Conservation (phyloP, 2,113 vertebrate species). For the Silurus meridionalis region DNA sequence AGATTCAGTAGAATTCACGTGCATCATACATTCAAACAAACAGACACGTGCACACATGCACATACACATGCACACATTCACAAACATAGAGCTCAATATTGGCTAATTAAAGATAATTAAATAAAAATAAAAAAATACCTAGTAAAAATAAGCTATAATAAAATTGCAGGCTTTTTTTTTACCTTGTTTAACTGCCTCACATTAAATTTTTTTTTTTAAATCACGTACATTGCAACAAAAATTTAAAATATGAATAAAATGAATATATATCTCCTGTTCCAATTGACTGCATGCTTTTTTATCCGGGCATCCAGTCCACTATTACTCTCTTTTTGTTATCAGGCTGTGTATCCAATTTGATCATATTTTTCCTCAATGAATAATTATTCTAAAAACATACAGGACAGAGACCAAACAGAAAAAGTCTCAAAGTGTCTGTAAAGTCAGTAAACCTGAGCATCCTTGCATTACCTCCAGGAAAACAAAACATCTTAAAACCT, state of each 20-base stretch:
- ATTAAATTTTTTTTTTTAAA: too few relatives aligned
- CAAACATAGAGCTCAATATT: background rate
- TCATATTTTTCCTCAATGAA: too few relatives aligned
- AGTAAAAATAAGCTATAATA: background rate
- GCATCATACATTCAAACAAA: conserved; percentile 1
- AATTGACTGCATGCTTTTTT: background rate
- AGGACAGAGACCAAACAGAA: background rate
- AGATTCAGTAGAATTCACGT: conserved; percentile 19
- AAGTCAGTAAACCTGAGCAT: background rate
- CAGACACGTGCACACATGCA: conserved; percentile 6
- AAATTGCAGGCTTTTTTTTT: background rate
- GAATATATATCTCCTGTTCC: background rate
- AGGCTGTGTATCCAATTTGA: background rate
- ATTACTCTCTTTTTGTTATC: background rate
- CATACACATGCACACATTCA: background rate
- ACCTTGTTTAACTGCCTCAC: background rate
- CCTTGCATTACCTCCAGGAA: background rate
- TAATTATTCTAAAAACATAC: background rate
- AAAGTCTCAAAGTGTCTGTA: background rate
- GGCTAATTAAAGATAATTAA: background rate
- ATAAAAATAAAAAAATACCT: too few relatives aligned
- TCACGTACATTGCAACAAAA: background rate
- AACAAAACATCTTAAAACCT: background rate
- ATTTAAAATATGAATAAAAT: background rate
- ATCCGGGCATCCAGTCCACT: background rate